Percentiles rank a stretch among this genome's conserved stretches.
These are phyloP conservation scores for Lophotis ruficrista DNA, from an alignment of 2,113 vertebrate species.

Conservation along the genomic window DNA sequence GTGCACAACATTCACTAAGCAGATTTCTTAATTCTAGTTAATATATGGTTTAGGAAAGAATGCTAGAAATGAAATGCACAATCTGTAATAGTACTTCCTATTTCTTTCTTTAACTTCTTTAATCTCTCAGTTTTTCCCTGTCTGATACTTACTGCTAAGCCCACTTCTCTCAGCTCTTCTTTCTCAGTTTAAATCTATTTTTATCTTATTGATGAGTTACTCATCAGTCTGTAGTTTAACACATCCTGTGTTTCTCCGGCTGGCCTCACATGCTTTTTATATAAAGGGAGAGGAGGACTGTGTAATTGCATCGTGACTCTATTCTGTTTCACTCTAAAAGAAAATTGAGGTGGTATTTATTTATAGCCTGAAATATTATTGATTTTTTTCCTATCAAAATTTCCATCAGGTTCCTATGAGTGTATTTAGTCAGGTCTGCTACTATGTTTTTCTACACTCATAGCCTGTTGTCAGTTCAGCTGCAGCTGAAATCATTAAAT, in stretches of 20 bases:
- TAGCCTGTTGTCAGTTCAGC: slow-evolving; percentile 24
- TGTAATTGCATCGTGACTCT: slow-evolving; percentile 38
- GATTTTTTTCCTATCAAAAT: neutral
- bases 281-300: slow-evolving; percentile 22
- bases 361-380: slow-evolving; percentile 23
- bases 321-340: slow-evolving; percentile 27
- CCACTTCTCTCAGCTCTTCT: slow-evolving; percentile 7
- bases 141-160: neutral
- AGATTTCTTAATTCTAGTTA: neutral
- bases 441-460: neutral
- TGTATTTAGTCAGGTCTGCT: neutral
- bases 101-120: slow-evolving; percentile 8
- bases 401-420: neutral
- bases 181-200: slow-evolving; percentile 63
- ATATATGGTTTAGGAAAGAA: neutral
- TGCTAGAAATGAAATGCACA: neutral
- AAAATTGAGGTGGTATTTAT: slow-evolving; percentile 24
- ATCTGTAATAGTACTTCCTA: neutral
- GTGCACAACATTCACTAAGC: neutral
- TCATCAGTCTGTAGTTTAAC: slow-evolving; percentile 55
- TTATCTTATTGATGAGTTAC: slow-evolving; percentile 60
- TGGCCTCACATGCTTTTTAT: slow-evolving; percentile 23
- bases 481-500: slow-evolving; percentile 65
- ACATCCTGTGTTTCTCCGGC: slow-evolving; percentile 13
- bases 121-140: neutral